Conservation (phyloP, 2,888 invertebrate genomes). For the Gastracanthus pulcherrimus region DNA sequence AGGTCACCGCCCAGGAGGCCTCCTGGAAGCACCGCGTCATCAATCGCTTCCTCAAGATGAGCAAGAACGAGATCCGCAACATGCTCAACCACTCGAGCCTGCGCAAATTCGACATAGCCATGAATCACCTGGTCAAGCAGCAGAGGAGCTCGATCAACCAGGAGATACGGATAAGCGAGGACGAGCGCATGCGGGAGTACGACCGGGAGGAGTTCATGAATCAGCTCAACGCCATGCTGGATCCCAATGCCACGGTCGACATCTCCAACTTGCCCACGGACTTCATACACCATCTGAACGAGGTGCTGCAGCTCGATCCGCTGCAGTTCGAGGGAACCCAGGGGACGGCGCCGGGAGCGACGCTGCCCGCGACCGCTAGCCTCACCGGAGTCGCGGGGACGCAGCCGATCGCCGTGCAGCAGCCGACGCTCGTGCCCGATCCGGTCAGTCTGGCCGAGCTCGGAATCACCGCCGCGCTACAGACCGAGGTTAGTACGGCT, state of each 20-base stretch:
- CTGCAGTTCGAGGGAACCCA: slow-evolving; percentile 52
- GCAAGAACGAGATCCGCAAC: slow-evolving; percentile 74
- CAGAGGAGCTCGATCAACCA: slow-evolving; percentile 68
- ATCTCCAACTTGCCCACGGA: slow-evolving; percentile 81
- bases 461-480: neutral
- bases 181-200: slow-evolving; percentile 71
- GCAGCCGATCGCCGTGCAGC: neutral
- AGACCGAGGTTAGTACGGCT: slow-evolving; percentile 36
- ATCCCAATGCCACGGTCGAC: slow-evolving; percentile 80
- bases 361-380: neutral
- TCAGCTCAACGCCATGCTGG: slow-evolving; percentile 79
- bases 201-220: slow-evolving; percentile 74
- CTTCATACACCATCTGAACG: slow-evolving; percentile 81
- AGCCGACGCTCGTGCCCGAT: neutral
- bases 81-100: slow-evolving; percentile 75
- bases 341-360: neutral
- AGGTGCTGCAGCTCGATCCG: slow-evolving; percentile 78
- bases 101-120: slow-evolving; percentile 74
- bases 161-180: slow-evolving; percentile 70
- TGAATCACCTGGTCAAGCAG: slow-evolving; percentile 74
- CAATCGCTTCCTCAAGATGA: slow-evolving; percentile 74
- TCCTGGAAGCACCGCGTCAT: slow-evolving; percentile 73
- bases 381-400: too few species aligned
- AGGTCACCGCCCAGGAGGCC: slow-evolving; percentile 56
- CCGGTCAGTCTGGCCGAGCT: neutral